Base-by-base conservation (phyloP, 2,113 vertebrate species). In the Lamprologus tigripictilis region DNA sequence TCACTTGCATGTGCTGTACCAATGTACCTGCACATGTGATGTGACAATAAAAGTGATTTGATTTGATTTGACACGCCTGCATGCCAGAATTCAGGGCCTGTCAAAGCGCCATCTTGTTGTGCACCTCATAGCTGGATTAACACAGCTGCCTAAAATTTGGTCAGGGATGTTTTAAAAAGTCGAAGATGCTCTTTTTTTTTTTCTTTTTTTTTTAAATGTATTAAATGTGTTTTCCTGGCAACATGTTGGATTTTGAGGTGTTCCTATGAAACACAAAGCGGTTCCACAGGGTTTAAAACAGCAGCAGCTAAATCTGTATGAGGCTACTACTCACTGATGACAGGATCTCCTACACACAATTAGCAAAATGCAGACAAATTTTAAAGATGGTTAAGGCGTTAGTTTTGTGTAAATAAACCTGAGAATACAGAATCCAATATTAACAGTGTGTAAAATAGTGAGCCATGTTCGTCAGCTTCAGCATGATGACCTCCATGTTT, bases 331-430 rank as follows among this genome's bases (percentile, higher is more conserved):
- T 66, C 33, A 37, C 28, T 63, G 16, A 61, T 33, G 28, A 61
- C 57, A 61, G 61, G 6, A 12, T 66, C 61, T 35, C 61, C 31
- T 66, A 66, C 33, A 66, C 33, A 37, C 17, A 35, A 7, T 66
- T 66, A 37, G 61, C 33, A 66, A 37, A 35, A 37, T 35, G 61
- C 61, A 66, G 61, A n/a, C 61, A 23, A 40, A 23, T 71, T 71
- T 71, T 21, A 42, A 42, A 71, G 35, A 23, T 0, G 1, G 17
- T 23, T 71, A 42, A 71, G n/a, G n/a, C 1, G 2, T 71, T 71
- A 40, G 5, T 40, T 71, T 71, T 71, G 17, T 40, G 63, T 71
- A 71, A 71, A 71, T 71, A 71, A 40, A 23, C 63, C 21, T 73
- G 1, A 73, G 13, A 73, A 45, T 26, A 63, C 58, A 63, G 28